Evolutionary conservation across 2,888 invertebrate species (phyloP).

Genomic region (Gymnocheta viridis): DNA sequence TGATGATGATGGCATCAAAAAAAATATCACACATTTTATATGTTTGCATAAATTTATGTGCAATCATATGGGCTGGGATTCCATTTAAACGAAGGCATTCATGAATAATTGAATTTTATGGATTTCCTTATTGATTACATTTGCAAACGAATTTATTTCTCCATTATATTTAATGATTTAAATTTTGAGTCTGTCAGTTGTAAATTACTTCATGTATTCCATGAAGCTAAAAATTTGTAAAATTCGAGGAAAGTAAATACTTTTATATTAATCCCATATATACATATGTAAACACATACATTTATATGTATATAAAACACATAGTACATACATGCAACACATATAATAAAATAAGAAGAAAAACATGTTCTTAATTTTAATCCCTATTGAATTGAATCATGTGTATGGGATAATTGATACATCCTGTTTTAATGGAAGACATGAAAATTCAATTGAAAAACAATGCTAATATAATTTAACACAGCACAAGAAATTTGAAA

Average conservation of each 20-base stretch:
- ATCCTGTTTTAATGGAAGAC: constrained; percentile 1
- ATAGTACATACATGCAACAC: background rate
- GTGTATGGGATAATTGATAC: constrained; percentile 30
- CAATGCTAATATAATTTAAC: background rate
- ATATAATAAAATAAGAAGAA: background rate
- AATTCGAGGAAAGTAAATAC: background rate
- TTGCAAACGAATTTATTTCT: background rate
- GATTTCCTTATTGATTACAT: constrained; percentile 41
- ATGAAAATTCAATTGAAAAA: background rate
- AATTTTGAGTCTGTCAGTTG: constrained; percentile 27
- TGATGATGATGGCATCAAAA: background rate
- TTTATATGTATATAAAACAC: background rate
- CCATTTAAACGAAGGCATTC: constrained; percentile 13
- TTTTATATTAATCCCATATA: background rate
- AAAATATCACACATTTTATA: constrained; percentile 14
- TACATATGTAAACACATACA: background rate
- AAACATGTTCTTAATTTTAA: background rate
- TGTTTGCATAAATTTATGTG: background rate
- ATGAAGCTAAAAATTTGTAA: constrained; percentile 8
- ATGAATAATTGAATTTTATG: constrained; percentile 48
- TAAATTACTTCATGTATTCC: constrained; percentile 2
- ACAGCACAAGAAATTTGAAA: background rate
- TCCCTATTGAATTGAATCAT: constrained; percentile 34
- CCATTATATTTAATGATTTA: constrained; percentile 26
- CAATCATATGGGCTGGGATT: background rate